phyloP scores from a whole-genome alignment of 2,797 vertebrate species.

The Thripadectes ignobilis region DNA sequence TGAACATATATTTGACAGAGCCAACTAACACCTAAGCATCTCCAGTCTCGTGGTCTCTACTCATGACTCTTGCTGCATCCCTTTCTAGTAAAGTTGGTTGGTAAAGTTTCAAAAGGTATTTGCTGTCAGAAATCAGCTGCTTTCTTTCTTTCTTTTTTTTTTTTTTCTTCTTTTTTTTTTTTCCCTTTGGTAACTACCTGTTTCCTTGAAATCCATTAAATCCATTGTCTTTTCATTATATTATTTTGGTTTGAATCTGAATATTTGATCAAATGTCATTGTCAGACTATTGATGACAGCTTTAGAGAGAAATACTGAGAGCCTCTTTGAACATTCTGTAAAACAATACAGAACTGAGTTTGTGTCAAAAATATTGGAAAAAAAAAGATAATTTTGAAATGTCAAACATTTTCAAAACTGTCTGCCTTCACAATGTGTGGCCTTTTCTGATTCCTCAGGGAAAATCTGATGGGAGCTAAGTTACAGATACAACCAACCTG shows the following conservation, averaged over 20 bases:
- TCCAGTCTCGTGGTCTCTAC: background rate
- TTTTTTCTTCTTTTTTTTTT: no score
- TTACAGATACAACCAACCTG: background rate
- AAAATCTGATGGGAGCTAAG: background rate
- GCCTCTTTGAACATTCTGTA: background rate
- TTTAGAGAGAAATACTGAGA: background rate
- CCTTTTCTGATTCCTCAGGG: background rate
- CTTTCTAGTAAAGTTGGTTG: background rate
- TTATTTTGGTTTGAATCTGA: background rate
- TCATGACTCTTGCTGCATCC: background rate
- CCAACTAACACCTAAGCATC: background rate
- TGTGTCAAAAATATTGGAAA: background rate
- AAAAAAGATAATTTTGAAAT: background rate
- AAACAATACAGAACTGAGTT: background rate
- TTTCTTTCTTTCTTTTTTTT: background rate
- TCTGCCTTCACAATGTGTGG: background rate
- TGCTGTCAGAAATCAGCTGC: background rate
- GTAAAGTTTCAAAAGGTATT: slow-evolving; percentile 2
- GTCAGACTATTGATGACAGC: background rate
- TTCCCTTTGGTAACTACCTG: background rate
- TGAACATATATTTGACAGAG: background rate
- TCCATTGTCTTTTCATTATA: background rate
- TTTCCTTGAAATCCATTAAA: slow-evolving; percentile 6
- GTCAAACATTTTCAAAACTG: background rate
- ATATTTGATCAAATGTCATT: background rate